Base-by-base conservation (phyloP, 2,888 invertebrate species). In the Oligia latruncula region DNA sequence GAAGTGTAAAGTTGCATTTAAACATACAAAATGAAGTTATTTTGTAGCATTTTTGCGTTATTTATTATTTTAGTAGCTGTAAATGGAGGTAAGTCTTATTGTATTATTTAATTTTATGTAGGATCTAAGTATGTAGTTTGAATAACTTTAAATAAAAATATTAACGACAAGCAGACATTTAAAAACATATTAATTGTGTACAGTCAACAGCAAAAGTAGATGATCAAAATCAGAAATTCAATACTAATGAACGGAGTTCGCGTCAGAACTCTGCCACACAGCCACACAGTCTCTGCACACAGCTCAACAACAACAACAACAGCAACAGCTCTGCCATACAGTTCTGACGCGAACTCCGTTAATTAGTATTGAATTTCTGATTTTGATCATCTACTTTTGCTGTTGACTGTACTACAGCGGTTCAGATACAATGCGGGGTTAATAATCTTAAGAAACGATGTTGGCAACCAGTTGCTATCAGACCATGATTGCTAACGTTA, bases 31-130 rank as follows among this genome's bases (percentile, higher is more conserved):
- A 89, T 89, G 89, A 75, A 64, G 40, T 60, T 85, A 20, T 4
- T 77, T 62, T 71, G 35, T 13, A 80, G 66, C n/a, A 43, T 85
- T 71, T 81, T 87, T 55, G 49, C 58, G 11, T 74, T 86, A 23
- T 81, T 86, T 80, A 9, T 78, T 67, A 75, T 82, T 58, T 73
- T 86, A 23, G 86, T 77, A 2, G n/a, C 78, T 43, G 86, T 83
- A 0, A 85, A 81, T 71, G 81, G 81, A 23, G 89, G 89, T 89
- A 74, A 83, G 88, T 77, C 55, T 60, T 62, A 43, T 65, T n/a
- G 4, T 29, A 15, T 43, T 13, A 5, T 3, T 40, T 29, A 13
- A 0, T 60, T 46, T 66, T 60, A 1, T 60, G 17, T 46, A 9
- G 6, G 20, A 52, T 4, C 4, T 13, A 8, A 60, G 58, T 23